Base-by-base conservation (phyloP, 2,113 vertebrate genomes). In the Seriola dumerili region DNA sequence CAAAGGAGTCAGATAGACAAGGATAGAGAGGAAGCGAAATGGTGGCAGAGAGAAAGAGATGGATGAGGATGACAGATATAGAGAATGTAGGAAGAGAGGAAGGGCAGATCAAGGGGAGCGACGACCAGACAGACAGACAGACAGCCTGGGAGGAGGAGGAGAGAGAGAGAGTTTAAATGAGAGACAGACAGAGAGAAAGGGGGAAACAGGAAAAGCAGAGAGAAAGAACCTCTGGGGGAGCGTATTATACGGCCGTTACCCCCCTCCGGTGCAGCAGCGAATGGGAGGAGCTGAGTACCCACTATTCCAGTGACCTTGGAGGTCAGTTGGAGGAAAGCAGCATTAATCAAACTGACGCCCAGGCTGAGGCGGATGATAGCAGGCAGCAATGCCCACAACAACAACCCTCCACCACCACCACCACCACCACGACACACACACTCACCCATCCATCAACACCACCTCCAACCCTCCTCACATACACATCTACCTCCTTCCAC, bases 261-360 rank as follows among this genome's bases (percentile, higher is more conserved):
- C 91, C 92, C 90, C 81, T 64, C 74, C 36, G 38, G 90, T 81
- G 84, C 63, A 9, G 52, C 80, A 29, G 68, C 80, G 59, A 78
- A 80, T 78, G 80, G 78, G 81, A 76, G 88, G 82, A 85, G 81
- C 85, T 89, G 85, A 92, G 85, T 91, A 92, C 87, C 91, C 90
- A 89, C 90, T 84, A 88, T 94, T 93, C 83, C 81, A 65, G 48
- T 95, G 94, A 95, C 93, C 94, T 95, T 94, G 90, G 91, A 93
- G 92, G 93, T 94, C 81, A 91, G 78, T 64, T 81, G 83, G 87
- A 93, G 93, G 91, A 92, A 94, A 95, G 94, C 89, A 54, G 83
- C 74, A 93, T 94, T 94, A 94, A 95, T 94, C 85, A 88, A 95
- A 93, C 76, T 83, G 83, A 92, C 86, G 81, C 89, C 78, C 73